These are phyloP conservation scores for Psittacula echo DNA, from an alignment of 2,797 vertebrate species.

Conservation along the genomic window DNA sequence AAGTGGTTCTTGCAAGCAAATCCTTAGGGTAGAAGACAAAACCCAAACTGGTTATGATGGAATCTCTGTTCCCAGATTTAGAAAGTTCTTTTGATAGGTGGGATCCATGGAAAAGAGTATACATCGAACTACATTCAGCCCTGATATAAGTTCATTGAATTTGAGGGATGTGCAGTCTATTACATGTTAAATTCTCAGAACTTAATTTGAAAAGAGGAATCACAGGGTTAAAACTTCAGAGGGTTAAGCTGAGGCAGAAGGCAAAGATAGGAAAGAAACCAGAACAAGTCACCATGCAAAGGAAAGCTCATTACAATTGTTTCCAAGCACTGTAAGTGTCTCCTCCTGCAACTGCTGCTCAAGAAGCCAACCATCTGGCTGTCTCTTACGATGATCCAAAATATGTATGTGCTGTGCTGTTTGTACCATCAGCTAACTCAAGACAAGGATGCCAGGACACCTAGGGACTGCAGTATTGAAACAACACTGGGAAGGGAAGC, in stretches of 20 bases:
- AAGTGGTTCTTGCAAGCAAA: background rate
- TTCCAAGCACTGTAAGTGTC: background rate
- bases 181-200: background rate
- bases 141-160: background rate
- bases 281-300: background rate
- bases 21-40: background rate
- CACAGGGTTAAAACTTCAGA: background rate
- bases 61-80: background rate
- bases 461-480: slow-evolving; percentile 48
- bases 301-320: background rate
- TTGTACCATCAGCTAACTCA: slow-evolving; percentile 34
- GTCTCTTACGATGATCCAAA: background rate
- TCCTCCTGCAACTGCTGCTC: background rate
- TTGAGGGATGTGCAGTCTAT: background rate
- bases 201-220: background rate
- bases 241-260: background rate
- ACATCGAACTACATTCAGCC: background rate
- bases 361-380: background rate
- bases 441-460: slow-evolving; percentile 48
- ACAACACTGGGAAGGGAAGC: slow-evolving; percentile 60
- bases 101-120: background rate
- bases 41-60: background rate
- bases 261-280: background rate
- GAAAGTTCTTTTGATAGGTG: background rate
- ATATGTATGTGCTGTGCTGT: slow-evolving; percentile 8